Conservation (phyloP, 2,113 vertebrate species). For the Campylomormyrus tamandua region DNA sequence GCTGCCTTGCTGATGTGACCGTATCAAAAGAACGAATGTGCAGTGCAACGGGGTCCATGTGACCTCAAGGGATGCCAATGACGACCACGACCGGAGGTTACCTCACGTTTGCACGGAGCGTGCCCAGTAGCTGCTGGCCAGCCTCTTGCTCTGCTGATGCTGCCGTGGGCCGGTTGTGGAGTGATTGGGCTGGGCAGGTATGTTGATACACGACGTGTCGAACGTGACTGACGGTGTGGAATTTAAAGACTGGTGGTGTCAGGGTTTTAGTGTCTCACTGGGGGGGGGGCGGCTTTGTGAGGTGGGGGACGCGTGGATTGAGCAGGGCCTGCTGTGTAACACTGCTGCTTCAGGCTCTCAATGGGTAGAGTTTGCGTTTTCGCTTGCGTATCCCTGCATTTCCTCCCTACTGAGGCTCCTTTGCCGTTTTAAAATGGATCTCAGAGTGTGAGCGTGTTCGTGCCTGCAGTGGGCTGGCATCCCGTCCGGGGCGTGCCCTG, state of each 20-base stretch:
- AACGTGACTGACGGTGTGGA: background rate
- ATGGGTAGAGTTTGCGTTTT: background rate
- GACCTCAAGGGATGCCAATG: background rate
- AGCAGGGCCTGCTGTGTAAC: background rate
- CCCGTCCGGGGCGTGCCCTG: background rate
- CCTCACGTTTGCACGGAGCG: background rate
- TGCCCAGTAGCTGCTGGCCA: no score
- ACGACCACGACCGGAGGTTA: background rate
- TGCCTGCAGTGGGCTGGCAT: background rate
- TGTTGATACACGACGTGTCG: background rate
- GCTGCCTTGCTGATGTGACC: no score
- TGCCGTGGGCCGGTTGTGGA: background rate
- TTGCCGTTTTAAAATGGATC: background rate
- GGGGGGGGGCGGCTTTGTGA: no score
- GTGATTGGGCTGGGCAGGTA: background rate
- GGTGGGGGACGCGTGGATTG: no score
- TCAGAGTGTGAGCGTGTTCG: background rate
- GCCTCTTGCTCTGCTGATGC: no score
- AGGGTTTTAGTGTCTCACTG: no score
- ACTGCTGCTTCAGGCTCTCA: background rate
- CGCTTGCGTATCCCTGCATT: background rate
- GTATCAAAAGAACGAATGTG: no score
- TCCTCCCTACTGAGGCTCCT: background rate
- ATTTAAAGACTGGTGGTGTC: no score
- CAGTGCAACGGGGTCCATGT: background rate